Base-by-base conservation (phyloP, 2,888 invertebrate genomes). In the Leptinotarsa tumamoca region DNA sequence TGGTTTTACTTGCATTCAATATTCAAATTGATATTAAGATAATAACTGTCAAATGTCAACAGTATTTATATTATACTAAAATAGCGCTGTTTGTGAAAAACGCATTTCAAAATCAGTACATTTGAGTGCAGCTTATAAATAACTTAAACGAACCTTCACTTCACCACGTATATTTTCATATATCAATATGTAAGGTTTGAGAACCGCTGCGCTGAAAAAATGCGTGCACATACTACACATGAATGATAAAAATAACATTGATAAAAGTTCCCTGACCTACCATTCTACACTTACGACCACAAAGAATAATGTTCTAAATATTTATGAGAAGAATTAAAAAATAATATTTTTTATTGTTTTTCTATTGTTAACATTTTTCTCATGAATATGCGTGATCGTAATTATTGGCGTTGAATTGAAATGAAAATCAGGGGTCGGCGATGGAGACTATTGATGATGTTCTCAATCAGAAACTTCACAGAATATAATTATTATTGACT, bases 221-320 rank as follows among this genome's bases (percentile, higher is more conserved):
- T 74, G 74, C 76, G 76, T 75, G 75, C 67, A 78, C 72, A 75
- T 70, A 72, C 63, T 66, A 76, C 70, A 73, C 73, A 73, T 70
- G 67, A 80, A 82, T 75, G 83, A 85, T 85, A 83, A 83, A 84
- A 84, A 81, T 80, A 83, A 80, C 83, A 81, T 82, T 83, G 87
- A 87, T 87, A 87, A 87, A 84, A 86, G 87, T 86, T 87, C 86
- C 86, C 84, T 87, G 87, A 87, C 87, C 87, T 87, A 87, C 85
- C 86, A 83, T 80, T 85, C 80, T 76, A 76, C 78, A 80, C 80
- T 80, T 69, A 74, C 71, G 67, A 74, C 80, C 80, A 83, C 82
- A 84, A 84, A 83, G 81, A 80, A 80, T 80, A 81, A 79, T 80
- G 80, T 83, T 83, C 82, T 84, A 84, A 83, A 84, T 82, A 82